Evolutionary conservation across 2,113 vertebrate species (phyloP), one percentile per base, ranked within the genome.

Genomic region (Serinus canaria): DNA sequence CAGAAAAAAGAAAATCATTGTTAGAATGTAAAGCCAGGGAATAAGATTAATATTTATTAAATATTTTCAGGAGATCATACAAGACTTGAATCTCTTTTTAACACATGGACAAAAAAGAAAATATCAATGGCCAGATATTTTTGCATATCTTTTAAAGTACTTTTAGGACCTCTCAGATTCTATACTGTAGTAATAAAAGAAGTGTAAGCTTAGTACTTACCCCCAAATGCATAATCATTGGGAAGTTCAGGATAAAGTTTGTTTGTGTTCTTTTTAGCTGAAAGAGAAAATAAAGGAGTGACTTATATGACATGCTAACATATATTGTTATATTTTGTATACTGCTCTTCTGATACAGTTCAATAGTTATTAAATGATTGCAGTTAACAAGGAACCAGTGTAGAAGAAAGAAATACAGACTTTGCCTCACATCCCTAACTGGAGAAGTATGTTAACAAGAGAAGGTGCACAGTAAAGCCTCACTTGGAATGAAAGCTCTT

Each of bases 241-340:
- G 98, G 82, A 92, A 98, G 97, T 52, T 98, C 97, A 73, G 98
- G 98, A 81, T 98, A 98, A 84, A 98, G 97, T 53, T 93, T 98
- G 47, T 90, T 89, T 43, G 96, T 92, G 46, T 88, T 97, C 91
- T 96, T 97, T 83, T 85, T 88, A 89, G 90, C 98, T 98, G 83
- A 23, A 95, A 90, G 77, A 94, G 37, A 92, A 91, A 73, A 52
- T 22, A 58, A 80, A 84, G 18, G 7, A 90, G 20, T 46, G 87
- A 67, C 8, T 80, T 44, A 49, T 7, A 76, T 9, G 16, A 47
- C 25, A 62, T 30, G 50, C 18, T 63, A 83, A 64, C 11, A 19
- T 23, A 30, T 9, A 15, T 17, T 58, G 33, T 24, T 76, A 9
- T 35, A 72, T 56, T 75, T 67, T 7, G 2, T 55, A 66, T 16